Conservation (phyloP, 2,797 vertebrate species). For the Eulemur albifrons region DNA sequence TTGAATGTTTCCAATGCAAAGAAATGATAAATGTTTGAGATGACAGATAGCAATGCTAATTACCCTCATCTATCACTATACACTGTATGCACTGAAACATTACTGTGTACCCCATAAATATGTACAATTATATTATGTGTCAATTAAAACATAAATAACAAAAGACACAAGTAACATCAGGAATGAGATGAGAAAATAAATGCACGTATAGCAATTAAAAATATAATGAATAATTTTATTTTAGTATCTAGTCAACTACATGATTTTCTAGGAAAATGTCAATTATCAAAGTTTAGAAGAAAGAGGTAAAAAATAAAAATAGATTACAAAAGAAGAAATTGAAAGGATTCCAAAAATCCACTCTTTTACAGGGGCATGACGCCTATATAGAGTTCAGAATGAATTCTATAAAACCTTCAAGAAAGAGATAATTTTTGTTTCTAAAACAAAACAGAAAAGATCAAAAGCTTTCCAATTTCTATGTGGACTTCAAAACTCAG, state of each 20-base stretch:
- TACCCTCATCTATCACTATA: background rate
- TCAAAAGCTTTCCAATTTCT: background rate
- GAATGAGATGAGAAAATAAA: slow-evolving; percentile 1
- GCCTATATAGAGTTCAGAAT: background rate
- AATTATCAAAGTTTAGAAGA: background rate
- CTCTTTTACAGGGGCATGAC: background rate
- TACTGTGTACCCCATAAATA: background rate
- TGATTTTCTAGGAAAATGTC: slow-evolving; percentile 18
- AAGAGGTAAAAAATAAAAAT: slow-evolving; percentile 32
- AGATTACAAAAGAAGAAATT: background rate
- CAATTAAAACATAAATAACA: background rate
- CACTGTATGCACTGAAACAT: background rate
- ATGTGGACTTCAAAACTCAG: slow-evolving; percentile 32
- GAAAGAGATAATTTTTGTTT: background rate
- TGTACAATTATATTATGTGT: background rate
- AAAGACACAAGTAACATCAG: background rate
- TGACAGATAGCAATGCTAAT: background rate
- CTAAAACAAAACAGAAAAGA: slow-evolving; percentile 28
- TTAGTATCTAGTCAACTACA: background rate
- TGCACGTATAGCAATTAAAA: background rate
- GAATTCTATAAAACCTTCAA: background rate
- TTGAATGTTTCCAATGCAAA: background rate
- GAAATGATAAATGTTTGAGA: background rate
- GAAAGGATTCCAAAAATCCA: background rate
- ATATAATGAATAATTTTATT: slow-evolving; percentile 1